Evolutionary conservation across 2,888 invertebrate species (phyloP).

Genomic region (Ptychoptera contaminata): DNA sequence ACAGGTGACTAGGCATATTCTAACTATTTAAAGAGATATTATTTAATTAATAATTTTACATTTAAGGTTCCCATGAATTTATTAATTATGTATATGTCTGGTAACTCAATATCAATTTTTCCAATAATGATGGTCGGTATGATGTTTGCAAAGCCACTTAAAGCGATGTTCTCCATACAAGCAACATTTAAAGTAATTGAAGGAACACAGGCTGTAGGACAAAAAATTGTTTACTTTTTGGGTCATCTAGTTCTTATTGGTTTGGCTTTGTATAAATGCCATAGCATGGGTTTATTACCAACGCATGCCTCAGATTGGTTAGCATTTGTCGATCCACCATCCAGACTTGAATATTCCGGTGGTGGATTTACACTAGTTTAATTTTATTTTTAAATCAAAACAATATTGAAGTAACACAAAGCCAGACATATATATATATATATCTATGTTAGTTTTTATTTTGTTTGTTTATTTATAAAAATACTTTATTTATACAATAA

Average conservation of each 20-base stretch:
- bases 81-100: constrained; percentile 99
- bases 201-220: constrained; percentile 74
- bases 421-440: no score
- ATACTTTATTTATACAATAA: constrained; percentile 31
- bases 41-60: background rate
- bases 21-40: background rate
- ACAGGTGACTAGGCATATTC: constrained; percentile 37
- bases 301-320: constrained; percentile 98
- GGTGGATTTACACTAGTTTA: constrained; percentile 55
- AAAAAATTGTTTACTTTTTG: constrained; percentile 84
- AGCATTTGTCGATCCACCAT: constrained; percentile 87
- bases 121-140: constrained; percentile 99
- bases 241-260: constrained; percentile 87
- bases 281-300: constrained; percentile 92
- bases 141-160: constrained; percentile 91
- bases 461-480: constrained; percentile 11
- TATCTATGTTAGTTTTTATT: no score
- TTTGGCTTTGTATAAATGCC: constrained; percentile 90
- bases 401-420: background rate
- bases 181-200: constrained; percentile 89
- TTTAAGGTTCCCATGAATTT: constrained; percentile 82
- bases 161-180: constrained; percentile 82
- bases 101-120: constrained; percentile 96
- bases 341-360: constrained; percentile 68
- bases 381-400: constrained; percentile 7